A percentile compares a stretch with the other conserved stretches of the same genome.
These are phyloP conservation scores for Gephyroberyx darwinii DNA, from an alignment of 2,797 vertebrate genomes.

Conservation along the genomic window DNA sequence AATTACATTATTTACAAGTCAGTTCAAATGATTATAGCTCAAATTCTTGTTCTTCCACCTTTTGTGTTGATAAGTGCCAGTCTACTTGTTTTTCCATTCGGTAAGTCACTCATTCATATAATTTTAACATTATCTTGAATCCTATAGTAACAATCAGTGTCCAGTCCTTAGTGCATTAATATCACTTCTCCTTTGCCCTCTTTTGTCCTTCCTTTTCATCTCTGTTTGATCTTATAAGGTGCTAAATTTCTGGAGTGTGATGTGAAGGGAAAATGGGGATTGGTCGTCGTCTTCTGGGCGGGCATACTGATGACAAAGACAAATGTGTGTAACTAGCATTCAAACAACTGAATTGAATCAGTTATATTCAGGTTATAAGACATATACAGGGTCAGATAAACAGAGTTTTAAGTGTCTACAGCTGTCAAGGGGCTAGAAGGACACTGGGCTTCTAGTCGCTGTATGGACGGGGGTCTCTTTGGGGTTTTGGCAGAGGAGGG, in stretches of 20 bases:
- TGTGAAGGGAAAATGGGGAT: constrained; percentile 15
- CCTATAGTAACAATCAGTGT: constrained; percentile 54
- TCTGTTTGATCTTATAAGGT: constrained; percentile 60
- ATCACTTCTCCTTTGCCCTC: constrained; percentile 7
- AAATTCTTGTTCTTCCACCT: constrained; percentile 13
- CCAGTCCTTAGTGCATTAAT: constrained; percentile 39
- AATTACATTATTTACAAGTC: constrained; percentile 68
- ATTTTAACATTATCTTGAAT: constrained; percentile 24
- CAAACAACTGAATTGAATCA: background rate
- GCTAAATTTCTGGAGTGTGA: constrained; percentile 46
- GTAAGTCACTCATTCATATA: background rate
- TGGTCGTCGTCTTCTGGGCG: constrained; percentile 27
- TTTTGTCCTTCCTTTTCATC: constrained; percentile 52
- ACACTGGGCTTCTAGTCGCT: constrained; percentile 77
- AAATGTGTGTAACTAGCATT: constrained; percentile 6
- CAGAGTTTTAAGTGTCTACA: constrained; percentile 60
- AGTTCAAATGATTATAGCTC: constrained; percentile 64
- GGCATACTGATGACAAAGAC: constrained; percentile 38
- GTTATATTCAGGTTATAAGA: background rate
- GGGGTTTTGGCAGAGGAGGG: constrained; percentile 59
- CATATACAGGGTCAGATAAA: constrained; percentile 11
- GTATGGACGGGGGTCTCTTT: constrained; percentile 82
- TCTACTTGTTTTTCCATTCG: background rate
- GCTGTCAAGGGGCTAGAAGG: constrained; percentile 70
- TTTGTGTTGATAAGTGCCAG: constrained; percentile 9